Evolutionary conservation across 2,888 invertebrate species (phyloP).

Genomic region (Xanthia icteritia): DNA sequence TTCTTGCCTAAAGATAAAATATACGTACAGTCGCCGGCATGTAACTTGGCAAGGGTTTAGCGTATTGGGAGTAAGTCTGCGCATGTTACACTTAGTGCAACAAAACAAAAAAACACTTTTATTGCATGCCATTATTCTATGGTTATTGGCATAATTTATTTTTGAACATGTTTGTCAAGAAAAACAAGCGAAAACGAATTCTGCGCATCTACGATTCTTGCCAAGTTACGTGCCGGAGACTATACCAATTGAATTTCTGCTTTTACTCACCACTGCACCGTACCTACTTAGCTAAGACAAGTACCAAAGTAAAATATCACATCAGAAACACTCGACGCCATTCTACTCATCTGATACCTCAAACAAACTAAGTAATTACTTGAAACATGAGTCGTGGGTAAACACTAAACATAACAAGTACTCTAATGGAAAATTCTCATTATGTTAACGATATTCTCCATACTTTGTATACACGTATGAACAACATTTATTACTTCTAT

Average conservation of each 20-base stretch:
- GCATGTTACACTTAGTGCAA: too few relatives aligned
- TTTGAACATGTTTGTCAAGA: too few relatives aligned
- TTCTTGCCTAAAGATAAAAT: neutral
- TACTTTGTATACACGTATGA: conserved; percentile 53
- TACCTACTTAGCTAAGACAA: neutral
- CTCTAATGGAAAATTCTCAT: conserved; percentile 65
- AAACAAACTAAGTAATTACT: conserved; percentile 60
- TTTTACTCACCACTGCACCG: neutral
- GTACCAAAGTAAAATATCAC: conserved; percentile 11
- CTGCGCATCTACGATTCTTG: too few relatives aligned
- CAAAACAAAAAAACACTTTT: too few relatives aligned
- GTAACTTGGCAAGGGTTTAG: too few relatives aligned
- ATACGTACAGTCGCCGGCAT: too few relatives aligned
- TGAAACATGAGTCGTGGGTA: conserved; percentile 54
- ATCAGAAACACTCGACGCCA: neutral
- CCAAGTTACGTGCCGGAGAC: too few relatives aligned
- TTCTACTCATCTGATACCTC: conserved; percentile 17
- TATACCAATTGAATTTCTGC: neutral
- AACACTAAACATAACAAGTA: conserved; percentile 55
- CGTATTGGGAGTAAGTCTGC: too few relatives aligned
- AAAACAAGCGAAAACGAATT: too few relatives aligned
- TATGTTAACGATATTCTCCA: conserved; percentile 53
- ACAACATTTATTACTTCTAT: conserved; percentile 46
- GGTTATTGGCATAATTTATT: too few relatives aligned
- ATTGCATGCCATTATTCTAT: too few relatives aligned